Evolutionary conservation across 23 tunicate species (phyloP).

Genomic region (Phallusia fumigata): DNA sequence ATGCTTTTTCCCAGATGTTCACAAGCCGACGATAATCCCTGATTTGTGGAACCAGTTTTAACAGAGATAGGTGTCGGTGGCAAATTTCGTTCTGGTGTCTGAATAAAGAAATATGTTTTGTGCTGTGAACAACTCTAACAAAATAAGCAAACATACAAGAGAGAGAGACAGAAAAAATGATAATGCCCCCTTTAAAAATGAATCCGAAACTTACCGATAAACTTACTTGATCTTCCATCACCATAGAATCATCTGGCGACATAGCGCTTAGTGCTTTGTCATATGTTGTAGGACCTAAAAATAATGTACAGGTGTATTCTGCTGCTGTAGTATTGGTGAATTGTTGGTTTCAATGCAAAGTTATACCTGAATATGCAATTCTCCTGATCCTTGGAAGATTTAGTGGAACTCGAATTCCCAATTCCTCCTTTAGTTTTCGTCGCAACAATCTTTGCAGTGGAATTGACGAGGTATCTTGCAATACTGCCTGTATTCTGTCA

Average conservation of each 20-base stretch:
- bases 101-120: not conserved
- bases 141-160: too few species aligned
- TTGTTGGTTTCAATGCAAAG: not conserved
- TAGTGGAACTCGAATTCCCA: conserved; percentile 49
- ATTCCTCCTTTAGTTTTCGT: conserved; percentile 68
- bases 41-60: not conserved
- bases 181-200: too few species aligned
- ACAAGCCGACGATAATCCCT: conserved; percentile 5
- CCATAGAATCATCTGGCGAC: conserved; percentile 7
- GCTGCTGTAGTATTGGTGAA: not conserved
- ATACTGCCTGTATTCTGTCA: conserved; percentile 39
- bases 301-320: not conserved
- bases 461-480: conserved; percentile 42
- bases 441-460: conserved; percentile 52
- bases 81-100: conserved; percentile 1
- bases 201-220: not conserved
- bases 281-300: not conserved
- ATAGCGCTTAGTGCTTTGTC: not conserved
- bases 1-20: conserved; percentile 13
- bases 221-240: not conserved
- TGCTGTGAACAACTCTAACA: not conserved
- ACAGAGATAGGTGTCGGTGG: conserved; percentile 39
- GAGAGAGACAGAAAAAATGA: too few species aligned
- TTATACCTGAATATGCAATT: conserved; percentile 59
- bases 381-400: conserved; percentile 42